Conservation (phyloP, 2,888 invertebrate species). For the Dioctria rufipes region DNA sequence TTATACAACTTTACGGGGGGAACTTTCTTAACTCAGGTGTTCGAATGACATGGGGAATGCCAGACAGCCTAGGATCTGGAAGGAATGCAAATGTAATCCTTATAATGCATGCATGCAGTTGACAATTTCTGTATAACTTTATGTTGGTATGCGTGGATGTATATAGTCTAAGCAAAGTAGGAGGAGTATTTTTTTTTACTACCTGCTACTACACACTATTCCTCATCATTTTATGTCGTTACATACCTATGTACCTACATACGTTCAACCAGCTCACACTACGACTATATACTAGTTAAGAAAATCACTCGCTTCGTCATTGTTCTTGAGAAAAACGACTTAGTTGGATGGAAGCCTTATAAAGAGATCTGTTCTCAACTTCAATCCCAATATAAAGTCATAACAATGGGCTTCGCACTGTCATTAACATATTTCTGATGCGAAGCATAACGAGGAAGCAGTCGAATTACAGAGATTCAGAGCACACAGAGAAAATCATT, state of each 20-base stretch:
- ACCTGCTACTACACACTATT: background rate
- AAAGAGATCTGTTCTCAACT: background rate
- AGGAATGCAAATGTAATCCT: too few relatives aligned
- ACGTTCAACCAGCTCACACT: background rate
- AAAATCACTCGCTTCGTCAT: conserved; percentile 12
- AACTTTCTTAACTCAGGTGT: too few relatives aligned
- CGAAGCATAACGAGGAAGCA: conserved; percentile 37
- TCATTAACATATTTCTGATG: conserved; percentile 28
- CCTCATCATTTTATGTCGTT: background rate
- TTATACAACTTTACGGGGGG: too few relatives aligned
- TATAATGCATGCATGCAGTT: background rate
- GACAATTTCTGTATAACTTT: background rate
- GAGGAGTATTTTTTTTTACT: conserved; percentile 2
- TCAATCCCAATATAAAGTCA: background rate
- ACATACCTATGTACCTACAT: background rate
- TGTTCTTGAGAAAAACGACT: background rate
- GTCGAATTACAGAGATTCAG: background rate
- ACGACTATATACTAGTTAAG: background rate
- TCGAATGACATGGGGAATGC: too few relatives aligned
- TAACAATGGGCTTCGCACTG: conserved; percentile 10
- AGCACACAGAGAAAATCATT: conserved; percentile 15
- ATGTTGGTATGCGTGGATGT: background rate
- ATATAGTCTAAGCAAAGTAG: background rate
- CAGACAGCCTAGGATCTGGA: too few relatives aligned
- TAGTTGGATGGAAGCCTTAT: background rate